Evolutionary conservation across 2,888 invertebrate species (phyloP).

Genomic region (Latheticus oryzae): DNA sequence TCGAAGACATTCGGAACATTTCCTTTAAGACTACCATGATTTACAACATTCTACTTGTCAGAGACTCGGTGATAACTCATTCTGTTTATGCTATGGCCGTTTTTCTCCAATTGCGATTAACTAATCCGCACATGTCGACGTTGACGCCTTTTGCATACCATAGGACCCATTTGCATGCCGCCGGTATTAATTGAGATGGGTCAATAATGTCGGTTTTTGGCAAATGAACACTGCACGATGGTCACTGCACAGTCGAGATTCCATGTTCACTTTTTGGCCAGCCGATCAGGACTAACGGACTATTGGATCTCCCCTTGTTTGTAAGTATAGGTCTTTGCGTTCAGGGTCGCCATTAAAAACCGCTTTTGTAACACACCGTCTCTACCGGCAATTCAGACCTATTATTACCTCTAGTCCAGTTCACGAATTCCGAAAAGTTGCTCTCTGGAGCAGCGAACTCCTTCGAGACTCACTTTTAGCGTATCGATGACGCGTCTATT

Average conservation of each 20-base stretch:
- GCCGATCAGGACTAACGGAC: slow-evolving; percentile 60
- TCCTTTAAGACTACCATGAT: slow-evolving; percentile 64
- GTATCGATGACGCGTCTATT: not conserved
- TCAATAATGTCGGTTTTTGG: slow-evolving; percentile 22
- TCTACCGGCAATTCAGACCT: slow-evolving; percentile 56
- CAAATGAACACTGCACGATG: slow-evolving; percentile 17
- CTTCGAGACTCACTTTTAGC: slow-evolving; percentile 2
- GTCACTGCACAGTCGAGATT: slow-evolving; percentile 36
- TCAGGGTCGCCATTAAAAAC: slow-evolving; percentile 66
- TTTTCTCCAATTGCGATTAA: slow-evolving; percentile 12
- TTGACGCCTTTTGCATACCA: slow-evolving; percentile 19
- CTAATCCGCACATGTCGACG: slow-evolving; percentile 27
- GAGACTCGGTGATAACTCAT: slow-evolving; percentile 61
- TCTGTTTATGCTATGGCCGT: slow-evolving; percentile 52
- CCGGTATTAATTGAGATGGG: slow-evolving; percentile 28
- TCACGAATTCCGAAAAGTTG: slow-evolving; percentile 32
- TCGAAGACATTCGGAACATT: slow-evolving; percentile 60
- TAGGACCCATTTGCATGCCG: slow-evolving; percentile 30
- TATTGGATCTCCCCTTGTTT: slow-evolving; percentile 59
- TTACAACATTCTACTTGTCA: slow-evolving; percentile 61
- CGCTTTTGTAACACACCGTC: slow-evolving; percentile 62
- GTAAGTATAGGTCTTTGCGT: slow-evolving; percentile 58
- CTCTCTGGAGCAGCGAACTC: slow-evolving; percentile 2
- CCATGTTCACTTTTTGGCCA: slow-evolving; percentile 57
- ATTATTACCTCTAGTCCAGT: slow-evolving; percentile 57